These are phyloP conservation scores for Myocastor coypus DNA, from an alignment of 2,113 vertebrate genomes.

Conservation along the genomic window DNA sequence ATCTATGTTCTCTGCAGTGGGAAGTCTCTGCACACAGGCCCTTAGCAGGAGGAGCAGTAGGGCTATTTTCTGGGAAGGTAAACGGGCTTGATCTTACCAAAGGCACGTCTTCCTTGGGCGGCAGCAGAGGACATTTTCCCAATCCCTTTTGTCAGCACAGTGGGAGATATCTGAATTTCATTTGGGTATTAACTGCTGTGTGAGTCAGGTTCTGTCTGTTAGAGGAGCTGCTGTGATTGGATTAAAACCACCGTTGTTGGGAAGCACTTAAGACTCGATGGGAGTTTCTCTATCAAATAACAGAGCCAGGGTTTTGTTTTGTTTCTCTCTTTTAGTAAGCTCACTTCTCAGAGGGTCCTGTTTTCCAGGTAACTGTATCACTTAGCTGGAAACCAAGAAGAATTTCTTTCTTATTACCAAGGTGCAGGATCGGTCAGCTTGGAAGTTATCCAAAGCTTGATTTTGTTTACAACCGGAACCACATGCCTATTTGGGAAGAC, in stretches of 20 bases:
- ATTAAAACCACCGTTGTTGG: constrained; percentile 69
- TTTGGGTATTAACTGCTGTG: constrained; percentile 55
- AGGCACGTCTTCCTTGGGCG: background rate
- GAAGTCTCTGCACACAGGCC: constrained; percentile 9
- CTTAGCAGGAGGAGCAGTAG: background rate
- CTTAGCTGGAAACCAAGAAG: constrained; percentile 46
- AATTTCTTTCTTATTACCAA: constrained; percentile 48
- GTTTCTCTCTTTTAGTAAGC: constrained; percentile 45
- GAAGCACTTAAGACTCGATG: background rate
- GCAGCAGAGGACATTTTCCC: constrained; percentile 18
- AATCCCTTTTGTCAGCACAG: constrained; percentile 66
- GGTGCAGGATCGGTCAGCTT: background rate
- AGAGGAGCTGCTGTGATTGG: constrained; percentile 61
- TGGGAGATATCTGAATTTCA: constrained; percentile 77
- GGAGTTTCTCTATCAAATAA: background rate
- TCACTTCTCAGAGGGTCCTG: background rate
- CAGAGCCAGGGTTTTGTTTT: background rate
- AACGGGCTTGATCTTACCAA: constrained; percentile 13
- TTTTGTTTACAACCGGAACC: background rate
- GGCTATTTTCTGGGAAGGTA: background rate
- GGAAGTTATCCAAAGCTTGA: background rate
- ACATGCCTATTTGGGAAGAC: background rate
- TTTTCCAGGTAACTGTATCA: constrained; percentile 58
- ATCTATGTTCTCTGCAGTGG: background rate
- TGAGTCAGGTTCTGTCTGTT: constrained; percentile 61